These are phyloP conservation scores for Andinoacara biseriatus DNA, from an alignment of 2,113 vertebrate species.

Conservation along the genomic window DNA sequence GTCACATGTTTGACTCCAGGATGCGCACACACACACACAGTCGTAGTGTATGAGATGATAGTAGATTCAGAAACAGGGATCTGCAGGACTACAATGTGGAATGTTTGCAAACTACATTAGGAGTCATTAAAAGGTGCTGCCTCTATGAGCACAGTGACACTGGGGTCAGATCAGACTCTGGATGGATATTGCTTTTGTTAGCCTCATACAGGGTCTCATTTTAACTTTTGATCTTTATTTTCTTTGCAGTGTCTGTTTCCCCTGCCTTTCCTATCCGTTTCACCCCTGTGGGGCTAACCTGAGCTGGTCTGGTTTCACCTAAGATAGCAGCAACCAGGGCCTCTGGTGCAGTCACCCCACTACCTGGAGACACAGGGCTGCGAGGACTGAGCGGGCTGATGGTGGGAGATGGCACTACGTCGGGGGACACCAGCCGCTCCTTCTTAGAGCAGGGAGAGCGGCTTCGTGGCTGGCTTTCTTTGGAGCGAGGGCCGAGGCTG, in stretches of 20 bases:
- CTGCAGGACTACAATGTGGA: conserved; percentile 49
- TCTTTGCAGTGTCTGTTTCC: conserved; percentile 48
- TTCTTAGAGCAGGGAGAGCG: conserved; percentile 84
- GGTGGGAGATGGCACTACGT: conserved; percentile 44
- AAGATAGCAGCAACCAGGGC: conserved; percentile 80
- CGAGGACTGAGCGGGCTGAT: conserved; percentile 75
- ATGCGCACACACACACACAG: conserved; percentile 38
- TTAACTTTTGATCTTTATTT: conserved; percentile 17
- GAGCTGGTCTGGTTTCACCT: conserved; percentile 72
- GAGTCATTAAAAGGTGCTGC: conserved; percentile 46
- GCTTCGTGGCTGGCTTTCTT: conserved; percentile 82
- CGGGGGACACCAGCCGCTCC: conserved; percentile 79
- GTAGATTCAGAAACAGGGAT: conserved; percentile 45
- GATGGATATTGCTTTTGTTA: conserved; percentile 14
- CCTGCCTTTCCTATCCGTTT: conserved; percentile 55
- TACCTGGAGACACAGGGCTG: conserved; percentile 63
- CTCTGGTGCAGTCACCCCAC: conserved; percentile 70
- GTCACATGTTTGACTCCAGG: conserved; percentile 35
- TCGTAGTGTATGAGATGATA: conserved; percentile 50
- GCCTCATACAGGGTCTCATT: background rate
- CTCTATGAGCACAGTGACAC: conserved; percentile 53
- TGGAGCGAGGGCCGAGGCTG: conserved; percentile 84
- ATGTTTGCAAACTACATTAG: conserved; percentile 63
- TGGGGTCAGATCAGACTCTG: conserved; percentile 39
- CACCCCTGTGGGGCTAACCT: conserved; percentile 64